Percentiles rank a stretch among this genome's conserved stretches.
These are phyloP conservation scores for Anser brachyrhynchus DNA, from an alignment of 2,113 vertebrate genomes.

Conservation along the genomic window DNA sequence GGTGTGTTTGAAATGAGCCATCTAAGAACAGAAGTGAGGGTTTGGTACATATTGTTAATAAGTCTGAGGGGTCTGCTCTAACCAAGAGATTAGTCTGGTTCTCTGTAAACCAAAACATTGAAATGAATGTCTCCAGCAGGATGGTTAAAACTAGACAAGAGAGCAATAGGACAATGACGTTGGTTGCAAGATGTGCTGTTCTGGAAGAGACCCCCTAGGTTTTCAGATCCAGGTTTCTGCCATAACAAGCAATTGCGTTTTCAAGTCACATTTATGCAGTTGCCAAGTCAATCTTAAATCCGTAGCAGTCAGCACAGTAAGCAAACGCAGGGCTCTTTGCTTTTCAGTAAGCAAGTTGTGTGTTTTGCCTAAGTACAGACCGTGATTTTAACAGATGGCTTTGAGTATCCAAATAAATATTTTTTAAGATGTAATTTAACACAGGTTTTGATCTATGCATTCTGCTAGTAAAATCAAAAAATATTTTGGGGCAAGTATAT, in stretches of 20 bases:
- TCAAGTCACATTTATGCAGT: neutral
- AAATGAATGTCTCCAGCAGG: neutral
- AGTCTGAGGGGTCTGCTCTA: neutral
- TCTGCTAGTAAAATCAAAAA: neutral
- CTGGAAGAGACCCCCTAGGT: neutral
- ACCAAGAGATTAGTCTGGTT: neutral
- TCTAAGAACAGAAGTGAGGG: neutral
- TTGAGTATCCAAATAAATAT: neutral
- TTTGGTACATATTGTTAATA: neutral
- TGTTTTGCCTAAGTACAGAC: neutral
- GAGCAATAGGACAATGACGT: neutral
- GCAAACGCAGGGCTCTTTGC: neutral
- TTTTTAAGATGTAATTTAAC: neutral
- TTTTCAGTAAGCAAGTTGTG: neutral
- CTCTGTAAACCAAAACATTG: neutral
- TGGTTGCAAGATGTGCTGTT: neutral
- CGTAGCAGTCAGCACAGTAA: neutral
- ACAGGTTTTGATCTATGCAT: neutral
- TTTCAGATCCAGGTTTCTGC: neutral
- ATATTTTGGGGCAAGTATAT: neutral
- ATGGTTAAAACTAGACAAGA: neutral
- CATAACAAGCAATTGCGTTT: neutral
- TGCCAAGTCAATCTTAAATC: neutral
- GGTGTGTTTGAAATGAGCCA: neutral
- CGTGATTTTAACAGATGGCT: neutral